Conservation (phyloP, 2,797 vertebrate species). For the Urocyon cinereoargenteus region DNA sequence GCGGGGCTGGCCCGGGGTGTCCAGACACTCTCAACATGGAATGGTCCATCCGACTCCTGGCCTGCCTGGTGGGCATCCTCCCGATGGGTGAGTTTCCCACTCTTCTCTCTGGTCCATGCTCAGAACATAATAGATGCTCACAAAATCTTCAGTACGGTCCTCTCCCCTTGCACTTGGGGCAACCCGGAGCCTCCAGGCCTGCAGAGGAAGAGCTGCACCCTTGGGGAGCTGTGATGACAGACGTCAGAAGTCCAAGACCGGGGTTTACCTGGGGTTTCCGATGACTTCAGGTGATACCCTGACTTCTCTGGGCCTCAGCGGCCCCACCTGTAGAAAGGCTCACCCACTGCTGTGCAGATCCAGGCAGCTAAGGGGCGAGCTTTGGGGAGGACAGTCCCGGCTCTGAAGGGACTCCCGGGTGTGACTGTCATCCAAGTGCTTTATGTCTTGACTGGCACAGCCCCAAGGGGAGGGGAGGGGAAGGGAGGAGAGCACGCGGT, state of each 20-base stretch:
- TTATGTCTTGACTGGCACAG: neutral
- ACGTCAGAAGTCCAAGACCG: neutral
- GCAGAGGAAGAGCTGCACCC: neutral
- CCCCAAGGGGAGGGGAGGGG: neutral
- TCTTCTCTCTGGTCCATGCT: neutral
- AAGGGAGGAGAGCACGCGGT: fast-evolving
- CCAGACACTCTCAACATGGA: slow-evolving; percentile 63
- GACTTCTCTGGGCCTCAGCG: neutral
- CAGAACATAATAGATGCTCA: neutral
- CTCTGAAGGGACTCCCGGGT: neutral
- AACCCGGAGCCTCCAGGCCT: neutral
- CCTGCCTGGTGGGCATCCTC: slow-evolving; percentile 60
- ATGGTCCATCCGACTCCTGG: slow-evolving; percentile 60
- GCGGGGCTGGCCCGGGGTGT: neutral
- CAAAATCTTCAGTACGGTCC: neutral
- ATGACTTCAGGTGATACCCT: neutral
- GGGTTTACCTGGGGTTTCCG: neutral
- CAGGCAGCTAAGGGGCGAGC: neutral
- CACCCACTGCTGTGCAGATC: neutral
- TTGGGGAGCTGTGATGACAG: neutral
- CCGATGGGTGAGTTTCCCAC: slow-evolving; percentile 71
- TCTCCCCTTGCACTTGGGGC: neutral
- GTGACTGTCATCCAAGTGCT: neutral
- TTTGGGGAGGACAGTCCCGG: neutral
- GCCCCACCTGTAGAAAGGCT: neutral